Base-by-base conservation (phyloP, 2,797 vertebrate species). In the Picus viridis region DNA sequence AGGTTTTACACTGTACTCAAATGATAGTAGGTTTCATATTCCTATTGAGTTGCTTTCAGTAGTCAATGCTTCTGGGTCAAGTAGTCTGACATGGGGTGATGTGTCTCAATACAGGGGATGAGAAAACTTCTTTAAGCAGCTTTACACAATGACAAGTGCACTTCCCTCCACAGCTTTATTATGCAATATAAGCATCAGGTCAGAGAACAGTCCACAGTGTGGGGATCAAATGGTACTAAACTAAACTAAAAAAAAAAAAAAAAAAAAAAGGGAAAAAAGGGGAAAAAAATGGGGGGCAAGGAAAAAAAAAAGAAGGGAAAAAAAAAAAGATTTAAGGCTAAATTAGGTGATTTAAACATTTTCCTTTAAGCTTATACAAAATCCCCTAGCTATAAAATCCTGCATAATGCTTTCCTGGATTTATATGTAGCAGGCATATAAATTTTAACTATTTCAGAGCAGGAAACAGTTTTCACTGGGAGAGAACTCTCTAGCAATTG, bases 291-390 rank as follows among this genome's bases (percentile, higher is more conserved):
- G 39, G 39, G 39, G 39, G 3, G 4, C 12, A 70, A 27, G 56
- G 83, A 80, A 88, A 82, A 18, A 89, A 81, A 92, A 93, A 86
- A 85, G 73, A 62, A 2, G 0, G 1, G 2, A 63, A 34, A 93
- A 96, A 96, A 96, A 96, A 97, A 95, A 96, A 96, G 82, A 97
- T 98, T 97, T 97, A 97, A 97, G 97, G 96, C 97, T 98, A 98
- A 98, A 98, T 98, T 98, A 98, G 98, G 97, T 98, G 97, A 98
- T 98, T 98, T 98, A 98, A 98, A 98, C 97, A 96, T 98, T 98
- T 98, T 98, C 97, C 97, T 98, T 97, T 97, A 98, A 98, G 98
- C 98, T 98, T 97, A 98, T 98, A 98, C 97, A 97, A 98, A 98
- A 98, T 98, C 98, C 97, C 96, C 97, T 97, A 96, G 97, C 97